Conservation (phyloP, 2,113 vertebrate genomes). For the Monopterus albus region DNA sequence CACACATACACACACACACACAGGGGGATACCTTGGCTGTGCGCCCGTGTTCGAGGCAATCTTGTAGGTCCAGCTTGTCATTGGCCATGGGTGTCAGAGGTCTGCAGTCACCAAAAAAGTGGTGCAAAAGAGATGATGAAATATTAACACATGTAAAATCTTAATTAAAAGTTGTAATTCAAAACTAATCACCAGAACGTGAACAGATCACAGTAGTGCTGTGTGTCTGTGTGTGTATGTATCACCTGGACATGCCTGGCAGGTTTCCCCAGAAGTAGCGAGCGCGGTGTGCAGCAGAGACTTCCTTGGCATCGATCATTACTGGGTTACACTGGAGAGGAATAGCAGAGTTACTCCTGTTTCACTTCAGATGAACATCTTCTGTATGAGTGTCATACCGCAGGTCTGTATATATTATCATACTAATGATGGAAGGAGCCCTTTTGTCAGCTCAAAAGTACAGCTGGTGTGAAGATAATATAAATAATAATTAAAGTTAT, state of each 20-base stretch:
- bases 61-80: conserved; percentile 95
- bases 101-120: conserved; percentile 69
- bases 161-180: not conserved
- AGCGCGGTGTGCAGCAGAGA: conserved; percentile 95
- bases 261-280: conserved; percentile 99
- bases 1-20: conserved; percentile 19
- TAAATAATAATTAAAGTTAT: too few species aligned
- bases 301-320: conserved; percentile 98
- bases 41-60: conserved; percentile 96
- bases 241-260: conserved; percentile 96
- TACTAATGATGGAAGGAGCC: too few species aligned
- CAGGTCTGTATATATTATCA: too few species aligned
- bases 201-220: not conserved
- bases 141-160: not conserved
- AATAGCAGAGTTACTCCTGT: conserved; percentile 15
- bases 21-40: conserved; percentile 90
- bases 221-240: conserved; percentile 2
- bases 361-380: not conserved
- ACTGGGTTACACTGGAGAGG: conserved; percentile 90
- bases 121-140: not conserved
- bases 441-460: too few species aligned
- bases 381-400: not conserved
- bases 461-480: too few species aligned
- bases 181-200: not conserved
- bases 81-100: conserved; percentile 91